phyloP scores from a whole-genome alignment of 2,797 vertebrate genomes.

The Anguilla anguilla region DNA sequence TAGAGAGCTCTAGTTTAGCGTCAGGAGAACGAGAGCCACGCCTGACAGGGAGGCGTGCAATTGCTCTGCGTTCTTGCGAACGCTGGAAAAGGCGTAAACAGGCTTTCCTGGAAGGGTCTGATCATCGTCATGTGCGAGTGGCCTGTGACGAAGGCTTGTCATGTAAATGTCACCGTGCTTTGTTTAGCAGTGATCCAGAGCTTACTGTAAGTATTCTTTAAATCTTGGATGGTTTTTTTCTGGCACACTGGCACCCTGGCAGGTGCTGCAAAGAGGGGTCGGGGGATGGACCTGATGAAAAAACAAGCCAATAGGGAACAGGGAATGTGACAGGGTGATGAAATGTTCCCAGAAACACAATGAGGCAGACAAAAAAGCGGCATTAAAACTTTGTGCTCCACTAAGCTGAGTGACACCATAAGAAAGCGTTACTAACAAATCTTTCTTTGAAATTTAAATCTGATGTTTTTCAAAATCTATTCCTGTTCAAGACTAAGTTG shows the following conservation, averaged over 20 bases:
- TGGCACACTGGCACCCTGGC: background rate
- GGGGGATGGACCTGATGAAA: background rate
- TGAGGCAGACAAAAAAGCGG: background rate
- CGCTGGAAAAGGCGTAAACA: background rate
- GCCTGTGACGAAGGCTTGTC: background rate
- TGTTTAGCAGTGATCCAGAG: background rate
- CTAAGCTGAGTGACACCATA: background rate
- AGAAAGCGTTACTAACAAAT: background rate
- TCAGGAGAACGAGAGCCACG: background rate
- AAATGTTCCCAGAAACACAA: background rate
- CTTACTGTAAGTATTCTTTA: background rate
- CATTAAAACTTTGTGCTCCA: background rate
- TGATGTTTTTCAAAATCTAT: background rate
- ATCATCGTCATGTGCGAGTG: background rate
- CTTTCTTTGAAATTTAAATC: background rate
- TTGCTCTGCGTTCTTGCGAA: background rate
- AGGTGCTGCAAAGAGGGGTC: background rate
- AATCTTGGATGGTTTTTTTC: background rate
- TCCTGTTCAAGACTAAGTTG: background rate
- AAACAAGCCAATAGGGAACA: background rate
- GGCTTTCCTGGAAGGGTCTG: background rate
- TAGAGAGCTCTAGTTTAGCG: background rate
- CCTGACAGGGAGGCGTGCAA: background rate
- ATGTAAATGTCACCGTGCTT: background rate
- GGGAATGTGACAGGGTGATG: background rate